Evolutionary conservation across 2,888 invertebrate genomes (phyloP), one percentile per base, ranked within the genome.

Genomic region (Periphyllus acericola): DNA sequence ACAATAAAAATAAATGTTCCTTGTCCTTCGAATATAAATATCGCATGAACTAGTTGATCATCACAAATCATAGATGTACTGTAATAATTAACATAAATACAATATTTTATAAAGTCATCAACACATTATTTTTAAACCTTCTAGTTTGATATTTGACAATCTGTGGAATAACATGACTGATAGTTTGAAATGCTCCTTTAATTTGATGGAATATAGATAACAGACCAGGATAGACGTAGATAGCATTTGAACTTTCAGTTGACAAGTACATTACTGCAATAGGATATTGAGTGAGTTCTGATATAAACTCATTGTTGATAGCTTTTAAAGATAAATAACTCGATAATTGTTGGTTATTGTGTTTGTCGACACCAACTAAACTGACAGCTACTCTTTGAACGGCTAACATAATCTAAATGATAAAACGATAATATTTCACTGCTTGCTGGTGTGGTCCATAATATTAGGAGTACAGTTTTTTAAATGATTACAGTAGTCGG

Each of bases 121-220:
- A 66, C 14, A 19, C 72, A 68, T 40, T n/a, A 32, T 81, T 40
- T 82, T 66, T 21, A 6, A n/a, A 87, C 87, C 87, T 87, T 87
- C 6, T 60, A 46, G 60, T 74, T 14, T 81, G 87, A 11, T 60
- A 32, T 75, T 87, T 74, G 21, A 89, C 89, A 60, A 89, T 87
- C 34, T 89, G 83, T 9, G 89, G 89, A 81, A 89, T 29, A 32
- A 89, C 83, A 76, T 89, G 87, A 40, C 72, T 76, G 32, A 89
- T 81, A 72, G 89, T 89, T 55, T 88, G 74, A 36, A 89, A 84
- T 55, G 89, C 89, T 83, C 89, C 89, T 83, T 66, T 89, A 40
- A 89, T 87, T 66, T 87, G 79, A 66, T 87, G 32, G 29, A 87
- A 87, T 74, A 87, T 81, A 46, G 74, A 81, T 14, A 46, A 87